Conservation (phyloP, 2,113 vertebrate species). For the Tachuris rubrigastra region DNA sequence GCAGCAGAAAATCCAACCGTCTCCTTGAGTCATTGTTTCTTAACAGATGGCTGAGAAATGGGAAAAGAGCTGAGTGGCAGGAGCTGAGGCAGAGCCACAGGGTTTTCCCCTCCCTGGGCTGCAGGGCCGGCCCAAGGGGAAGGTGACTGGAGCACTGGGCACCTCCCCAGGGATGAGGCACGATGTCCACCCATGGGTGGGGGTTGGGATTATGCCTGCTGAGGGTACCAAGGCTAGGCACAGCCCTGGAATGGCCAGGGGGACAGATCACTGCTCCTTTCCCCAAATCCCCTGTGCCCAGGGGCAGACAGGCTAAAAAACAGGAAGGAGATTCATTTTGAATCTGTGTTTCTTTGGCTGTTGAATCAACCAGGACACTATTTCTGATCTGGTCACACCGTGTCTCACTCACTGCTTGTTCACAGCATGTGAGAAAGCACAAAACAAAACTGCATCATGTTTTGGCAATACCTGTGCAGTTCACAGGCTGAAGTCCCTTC, state of each 20-base stretch:
- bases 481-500: neutral
- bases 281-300: neutral
- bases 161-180: rapidly evolving
- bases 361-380: neutral
- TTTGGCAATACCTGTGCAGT: neutral
- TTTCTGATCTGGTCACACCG: neutral
- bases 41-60: neutral
- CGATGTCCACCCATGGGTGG: rapidly evolving
- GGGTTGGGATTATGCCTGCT: neutral
- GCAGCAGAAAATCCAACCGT: neutral
- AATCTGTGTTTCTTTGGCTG: neutral
- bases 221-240: neutral
- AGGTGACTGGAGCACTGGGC: rapidly evolving
- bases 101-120: rapidly evolving
- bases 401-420: neutral
- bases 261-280: neutral
- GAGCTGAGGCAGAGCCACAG: rapidly evolving
- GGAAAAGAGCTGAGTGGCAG: neutral
- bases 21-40: neutral
- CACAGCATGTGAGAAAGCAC: neutral
- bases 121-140: neutral
- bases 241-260: too few relatives aligned
- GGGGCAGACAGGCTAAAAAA: neutral
- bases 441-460: rapidly evolving
- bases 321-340: rapidly evolving